phyloP scores from a whole-genome alignment of 2,888 invertebrate species.

The Acrobasis repandana region DNA sequence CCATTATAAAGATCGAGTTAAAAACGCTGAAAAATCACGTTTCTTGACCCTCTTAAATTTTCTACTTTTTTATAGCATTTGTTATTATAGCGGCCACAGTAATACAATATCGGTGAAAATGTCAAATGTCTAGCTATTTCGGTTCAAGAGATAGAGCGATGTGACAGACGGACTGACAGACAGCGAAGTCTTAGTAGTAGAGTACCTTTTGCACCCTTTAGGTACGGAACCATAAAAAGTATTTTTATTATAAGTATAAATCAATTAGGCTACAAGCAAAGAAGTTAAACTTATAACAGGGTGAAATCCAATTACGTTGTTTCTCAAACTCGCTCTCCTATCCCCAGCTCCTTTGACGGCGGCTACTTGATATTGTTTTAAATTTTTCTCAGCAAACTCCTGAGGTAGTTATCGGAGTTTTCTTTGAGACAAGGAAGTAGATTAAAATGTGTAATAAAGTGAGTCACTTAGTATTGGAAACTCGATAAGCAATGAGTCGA shows the following conservation, averaged over 20 bases:
- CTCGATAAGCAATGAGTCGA: background rate
- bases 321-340: background rate
- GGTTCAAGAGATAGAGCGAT: too few relatives aligned
- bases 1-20: too few relatives aligned
- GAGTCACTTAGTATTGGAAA: background rate
- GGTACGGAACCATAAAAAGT: background rate
- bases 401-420: conserved; percentile 4
- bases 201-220: too few relatives aligned
- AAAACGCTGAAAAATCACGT: too few relatives aligned
- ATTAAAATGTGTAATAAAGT: background rate
- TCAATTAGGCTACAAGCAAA: background rate
- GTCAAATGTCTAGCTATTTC: too few relatives aligned
- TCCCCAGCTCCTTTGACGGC: conserved; percentile 1
- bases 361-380: conserved; percentile 7
- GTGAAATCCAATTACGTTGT: conserved; percentile 9
- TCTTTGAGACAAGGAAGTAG: background rate
- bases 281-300: conserved; percentile 7
- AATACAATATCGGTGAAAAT: too few relatives aligned
- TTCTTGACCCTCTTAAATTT: too few relatives aligned
- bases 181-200: too few relatives aligned
- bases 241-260: background rate
- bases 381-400: background rate
- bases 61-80: too few relatives aligned
- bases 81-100: too few relatives aligned
- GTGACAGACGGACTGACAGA: too few relatives aligned